phyloP scores from a whole-genome alignment of 2,113 vertebrate species.

The Pedetes capensis region DNA sequence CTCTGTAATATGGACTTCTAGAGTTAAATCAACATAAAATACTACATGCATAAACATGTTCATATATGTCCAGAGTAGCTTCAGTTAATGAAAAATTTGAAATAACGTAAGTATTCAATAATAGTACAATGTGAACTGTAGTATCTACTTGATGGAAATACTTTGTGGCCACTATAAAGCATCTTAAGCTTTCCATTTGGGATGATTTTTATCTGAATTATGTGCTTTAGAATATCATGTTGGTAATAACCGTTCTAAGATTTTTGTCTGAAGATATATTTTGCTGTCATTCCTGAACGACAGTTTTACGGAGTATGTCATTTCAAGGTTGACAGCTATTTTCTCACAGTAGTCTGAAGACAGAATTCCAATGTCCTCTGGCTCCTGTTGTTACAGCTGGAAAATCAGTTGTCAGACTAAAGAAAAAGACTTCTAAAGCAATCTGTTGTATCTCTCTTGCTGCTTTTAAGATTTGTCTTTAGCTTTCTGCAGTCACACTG shows the following conservation, averaged over 20 bases:
- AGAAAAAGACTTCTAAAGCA: slow-evolving; percentile 45
- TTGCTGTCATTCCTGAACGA: slow-evolving; percentile 14
- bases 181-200: slow-evolving; percentile 1
- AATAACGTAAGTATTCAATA: slow-evolving; percentile 18
- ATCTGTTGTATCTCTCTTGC: slow-evolving; percentile 35
- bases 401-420: slow-evolving; percentile 38
- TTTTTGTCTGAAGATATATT: not conserved
- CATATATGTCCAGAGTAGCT: not conserved
- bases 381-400: slow-evolving; percentile 39
- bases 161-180: not conserved
- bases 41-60: not conserved
- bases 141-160: slow-evolving; percentile 24
- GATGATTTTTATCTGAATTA: slow-evolving; percentile 29
- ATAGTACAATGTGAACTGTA: not conserved
- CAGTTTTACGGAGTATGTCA: slow-evolving; percentile 32
- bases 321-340: slow-evolving; percentile 42
- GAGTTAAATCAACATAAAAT: not conserved
- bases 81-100: slow-evolving; percentile 24
- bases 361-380: slow-evolving; percentile 24
- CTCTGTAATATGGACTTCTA: not conserved
- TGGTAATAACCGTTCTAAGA: not conserved
- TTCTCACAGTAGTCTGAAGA: slow-evolving; percentile 18
- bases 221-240: not conserved
- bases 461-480: slow-evolving; percentile 42
- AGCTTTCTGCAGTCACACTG: slow-evolving; percentile 10